Evolutionary conservation across 1,140 invertebrate genomes (phyloP), one percentile per base, ranked within the genome.

Genomic region (Andricus grossulariae): DNA sequence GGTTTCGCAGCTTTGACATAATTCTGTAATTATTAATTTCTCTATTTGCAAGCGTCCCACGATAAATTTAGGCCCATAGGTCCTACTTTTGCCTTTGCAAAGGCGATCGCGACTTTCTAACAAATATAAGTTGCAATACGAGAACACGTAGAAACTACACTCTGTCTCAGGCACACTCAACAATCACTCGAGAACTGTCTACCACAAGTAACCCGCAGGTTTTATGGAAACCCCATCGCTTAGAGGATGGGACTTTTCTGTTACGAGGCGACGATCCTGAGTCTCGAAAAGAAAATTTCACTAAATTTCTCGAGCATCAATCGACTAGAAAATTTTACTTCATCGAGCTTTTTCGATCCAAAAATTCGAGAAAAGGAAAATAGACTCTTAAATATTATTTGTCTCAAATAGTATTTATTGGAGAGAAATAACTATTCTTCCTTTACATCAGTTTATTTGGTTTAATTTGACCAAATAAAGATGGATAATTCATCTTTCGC

Each of bases 61-160:
- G 57, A 66, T 57, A 57, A 57, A 60, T 60, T 60, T 60, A 66
- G 60, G 16, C 60, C 60, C 60, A n/a, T n/a, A 39, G n/a, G 60
- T 66, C 25, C 60, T 66, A 21, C 39, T 45, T 66, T 39, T 66
- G 60, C 25, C 32, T 39, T 45, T 32, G 60, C 25, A 66, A 45
- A 66, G 25, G 4, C 25, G n/a, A 39, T n/a, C 32, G 32, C 13
- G 39, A 66, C 57, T 32, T 32, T 66, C 57, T 66, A 66, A 60
- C 57, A 66, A 66, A 66, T 25, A 66, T 66, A 66, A 66, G 32
- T 66, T 66, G 8, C 25, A 66, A 16, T 66, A 66, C 25, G 25
- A 66, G 60, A 66, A 66, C 60, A 66, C 57, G 57, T 66, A 66
- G 25, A 32, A 32, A 66, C 57, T 66, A 45, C 60, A 66, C 16